Conservation (phyloP, 2,797 vertebrate species). For the Hoplostethus mediterraneus region DNA sequence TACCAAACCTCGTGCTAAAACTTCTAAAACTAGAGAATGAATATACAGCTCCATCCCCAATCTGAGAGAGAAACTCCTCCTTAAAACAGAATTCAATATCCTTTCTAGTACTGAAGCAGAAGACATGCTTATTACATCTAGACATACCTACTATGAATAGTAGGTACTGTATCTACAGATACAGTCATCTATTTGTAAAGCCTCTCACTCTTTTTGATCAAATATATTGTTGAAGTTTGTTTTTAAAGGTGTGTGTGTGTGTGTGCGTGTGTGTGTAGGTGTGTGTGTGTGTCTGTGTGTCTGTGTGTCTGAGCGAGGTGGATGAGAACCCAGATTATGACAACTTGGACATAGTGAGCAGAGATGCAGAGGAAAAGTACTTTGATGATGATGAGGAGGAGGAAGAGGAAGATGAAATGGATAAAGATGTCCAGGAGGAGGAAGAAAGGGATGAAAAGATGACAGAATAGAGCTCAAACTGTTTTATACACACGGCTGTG, state of each 20-base stretch:
- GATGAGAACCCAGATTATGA: conserved; percentile 93
- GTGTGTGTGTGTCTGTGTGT: too few species aligned
- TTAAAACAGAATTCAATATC: too few species aligned
- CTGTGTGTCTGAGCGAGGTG: conserved; percentile 82
- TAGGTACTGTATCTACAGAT: too few species aligned
- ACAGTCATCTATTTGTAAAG: too few species aligned
- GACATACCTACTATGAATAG: too few species aligned
- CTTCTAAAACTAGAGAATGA: too few species aligned
- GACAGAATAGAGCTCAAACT: conserved; percentile 45
- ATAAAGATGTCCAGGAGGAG: background rate
- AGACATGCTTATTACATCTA: too few species aligned
- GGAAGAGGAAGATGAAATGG: background rate
- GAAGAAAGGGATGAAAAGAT: conserved; percentile 59
- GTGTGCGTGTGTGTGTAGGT: too few species aligned
- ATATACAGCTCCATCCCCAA: too few species aligned
- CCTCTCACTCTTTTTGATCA: background rate
- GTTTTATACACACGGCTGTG: background rate
- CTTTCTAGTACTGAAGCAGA: too few species aligned
- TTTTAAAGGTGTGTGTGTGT: conserved; percentile 3
- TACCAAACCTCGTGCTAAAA: too few species aligned
- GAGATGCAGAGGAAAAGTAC: conserved; percentile 92
- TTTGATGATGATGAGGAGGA: conserved; percentile 75
- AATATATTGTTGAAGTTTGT: background rate
- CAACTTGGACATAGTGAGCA: conserved; percentile 92
- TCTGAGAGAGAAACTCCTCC: too few species aligned